Evolutionary conservation across 2,888 invertebrate genomes (phyloP), one percentile per base, ranked within the genome.

Genomic region (Megaustenia siamemsis): DNA sequence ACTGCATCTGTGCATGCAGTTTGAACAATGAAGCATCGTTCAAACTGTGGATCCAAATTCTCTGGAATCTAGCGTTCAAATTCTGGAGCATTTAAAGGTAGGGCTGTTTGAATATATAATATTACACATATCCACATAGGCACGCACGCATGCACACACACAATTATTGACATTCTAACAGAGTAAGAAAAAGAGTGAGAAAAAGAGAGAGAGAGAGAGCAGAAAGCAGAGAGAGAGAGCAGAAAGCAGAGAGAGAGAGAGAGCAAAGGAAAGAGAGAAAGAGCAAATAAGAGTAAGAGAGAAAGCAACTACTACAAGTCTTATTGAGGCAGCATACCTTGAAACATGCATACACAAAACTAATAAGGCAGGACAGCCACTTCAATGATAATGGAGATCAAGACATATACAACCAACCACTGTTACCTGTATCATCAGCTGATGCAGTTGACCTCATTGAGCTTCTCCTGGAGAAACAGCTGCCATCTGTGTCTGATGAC

Each of bases 391-490:
- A 45, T 45, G 12, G 18, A 6, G 18, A 18, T 56, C 12, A 24
- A 6, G 18, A 56, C 21, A 12, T 56, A 56, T 12, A 18, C 5
- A 15, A n/a, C 21, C 10, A 8, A 32, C 21, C 21, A 28, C 4
- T n/a, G 38, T 69, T 40, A 83, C 83, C 83, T 68, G 83, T 78
- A 53, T 83, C 83, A 5, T 83, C 83, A 56, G 83, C 78, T 71
- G 83, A 77, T 18, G 53, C 18, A 56, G 43, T 56, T 69, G 83
- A 77, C 10, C 40, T 32, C 24, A 60, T 3, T 38, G 76, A 68
- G 28, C 83, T 78, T 28, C 66, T 66, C 35, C 78, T 71, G n/a
- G 71, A 77, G 4, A 60, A 73, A 32, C 40, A 35, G 43, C 56
- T 43, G 10, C 53, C 83, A 24, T 83, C 83, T 60, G 60, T 78